phyloP scores from a whole-genome alignment of 92 coral and sea anemone genomes.

The Paramuricea clavata region DNA sequence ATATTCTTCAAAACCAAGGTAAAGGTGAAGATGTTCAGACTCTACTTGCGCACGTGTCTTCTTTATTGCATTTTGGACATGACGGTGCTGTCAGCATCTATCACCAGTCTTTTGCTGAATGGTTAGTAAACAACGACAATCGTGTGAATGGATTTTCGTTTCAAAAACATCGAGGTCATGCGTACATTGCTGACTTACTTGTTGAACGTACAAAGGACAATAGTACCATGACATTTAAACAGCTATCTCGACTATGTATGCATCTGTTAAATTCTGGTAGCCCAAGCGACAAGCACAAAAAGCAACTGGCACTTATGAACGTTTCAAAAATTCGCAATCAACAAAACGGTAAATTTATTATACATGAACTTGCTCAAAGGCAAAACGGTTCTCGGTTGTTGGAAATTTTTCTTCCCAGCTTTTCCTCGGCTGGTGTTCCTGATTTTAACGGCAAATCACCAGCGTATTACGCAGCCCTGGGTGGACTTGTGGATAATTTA shows the following conservation, averaged over 20 bases:
- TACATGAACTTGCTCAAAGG: constrained; percentile 74
- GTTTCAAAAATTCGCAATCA: constrained; percentile 49
- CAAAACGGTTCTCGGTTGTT: constrained; percentile 38
- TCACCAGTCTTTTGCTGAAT: constrained; percentile 74
- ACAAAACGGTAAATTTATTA: constrained; percentile 46
- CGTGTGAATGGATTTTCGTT: constrained; percentile 61
- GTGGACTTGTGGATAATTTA: constrained; percentile 62
- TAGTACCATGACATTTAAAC: background rate
- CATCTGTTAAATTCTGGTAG: constrained; percentile 60
- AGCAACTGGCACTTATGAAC: constrained; percentile 31
- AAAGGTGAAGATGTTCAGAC: constrained; percentile 57
- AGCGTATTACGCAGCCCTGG: constrained; percentile 67
- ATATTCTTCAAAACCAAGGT: constrained; percentile 24
- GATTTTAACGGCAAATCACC: constrained; percentile 75
- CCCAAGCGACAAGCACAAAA: background rate
- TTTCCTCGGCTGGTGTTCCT: constrained; percentile 48
- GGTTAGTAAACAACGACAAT: constrained; percentile 71
- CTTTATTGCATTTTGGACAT: constrained; percentile 55
- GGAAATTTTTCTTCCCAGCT: constrained; percentile 49
- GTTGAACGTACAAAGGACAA: constrained; percentile 13
- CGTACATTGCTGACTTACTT: constrained; percentile 51
- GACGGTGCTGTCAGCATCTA: constrained; percentile 57
- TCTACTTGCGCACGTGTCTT: constrained; percentile 23
- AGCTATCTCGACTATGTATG: constrained; percentile 64
- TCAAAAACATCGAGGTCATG: constrained; percentile 64